Percentiles rank a stretch among this genome's conserved stretches.
These are phyloP conservation scores for Erpetoichthys calabaricus DNA, from an alignment of 2,797 vertebrate species.

Conservation along the genomic window DNA sequence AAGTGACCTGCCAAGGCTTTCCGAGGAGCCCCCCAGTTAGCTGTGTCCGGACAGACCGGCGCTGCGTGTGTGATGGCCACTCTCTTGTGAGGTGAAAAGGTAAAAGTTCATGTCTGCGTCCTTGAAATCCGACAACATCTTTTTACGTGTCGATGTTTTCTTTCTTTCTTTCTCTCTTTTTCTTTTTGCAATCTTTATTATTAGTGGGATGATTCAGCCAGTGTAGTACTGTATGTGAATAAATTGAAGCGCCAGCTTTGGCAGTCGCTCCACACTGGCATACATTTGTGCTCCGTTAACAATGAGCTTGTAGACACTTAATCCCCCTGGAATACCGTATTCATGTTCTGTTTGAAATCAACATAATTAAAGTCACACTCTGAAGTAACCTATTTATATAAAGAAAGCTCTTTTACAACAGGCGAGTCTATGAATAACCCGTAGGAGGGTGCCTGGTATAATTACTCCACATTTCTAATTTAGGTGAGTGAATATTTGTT, in stretches of 20 bases:
- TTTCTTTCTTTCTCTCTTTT: constrained; percentile 16
- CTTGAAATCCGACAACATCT: constrained; percentile 32
- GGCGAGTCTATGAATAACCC: constrained; percentile 26
- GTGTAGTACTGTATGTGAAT: constrained; percentile 38
- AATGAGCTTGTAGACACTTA: constrained; percentile 36
- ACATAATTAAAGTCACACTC: constrained; percentile 56
- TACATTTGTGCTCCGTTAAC: constrained; percentile 35
- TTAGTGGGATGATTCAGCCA: constrained; percentile 53
- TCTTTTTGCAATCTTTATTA: constrained; percentile 42
- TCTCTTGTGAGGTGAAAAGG: constrained; percentile 19
- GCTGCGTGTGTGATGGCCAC: neutral
- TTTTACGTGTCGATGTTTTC: constrained; percentile 20
- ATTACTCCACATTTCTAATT: constrained; percentile 53
- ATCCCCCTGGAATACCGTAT: constrained; percentile 50
- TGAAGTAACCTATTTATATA: constrained; percentile 57
- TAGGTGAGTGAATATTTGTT: constrained; percentile 47
- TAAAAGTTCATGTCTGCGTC: constrained; percentile 30
- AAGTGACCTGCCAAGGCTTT: too few relatives aligned
- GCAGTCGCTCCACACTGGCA: constrained; percentile 24
- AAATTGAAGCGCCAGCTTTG: constrained; percentile 38
- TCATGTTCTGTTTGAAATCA: constrained; percentile 65
- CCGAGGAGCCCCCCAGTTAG: too few relatives aligned
- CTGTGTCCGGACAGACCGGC: too few relatives aligned
- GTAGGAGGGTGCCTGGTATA: constrained; percentile 36
- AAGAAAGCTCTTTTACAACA: constrained; percentile 44